Evolutionary conservation across 2,113 vertebrate genomes (phyloP), one percentile per base, ranked within the genome.

Genomic region (Cynopterus brachyotis): DNA sequence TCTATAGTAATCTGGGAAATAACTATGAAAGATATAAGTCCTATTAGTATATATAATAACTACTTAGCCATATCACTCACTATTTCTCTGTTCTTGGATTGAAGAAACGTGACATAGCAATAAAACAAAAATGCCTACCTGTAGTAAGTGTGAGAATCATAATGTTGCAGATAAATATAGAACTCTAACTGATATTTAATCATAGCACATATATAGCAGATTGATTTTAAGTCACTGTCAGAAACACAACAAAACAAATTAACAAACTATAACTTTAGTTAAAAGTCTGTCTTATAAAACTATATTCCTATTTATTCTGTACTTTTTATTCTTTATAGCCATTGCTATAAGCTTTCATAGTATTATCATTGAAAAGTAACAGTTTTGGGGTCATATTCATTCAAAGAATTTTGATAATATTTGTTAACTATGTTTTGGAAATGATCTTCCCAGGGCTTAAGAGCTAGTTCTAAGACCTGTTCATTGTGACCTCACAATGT

Each of bases 201-300:
- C 76, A 13, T 40, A 53, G 11, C 9, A 22, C 9, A 26, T 50
- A 75, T 78, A 70, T 57, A 82, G 28, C 37, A 95, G 24, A 37
- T 17, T 60, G 8, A 85, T 73, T 95, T 96, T 79, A 75, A 89
- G 22, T 76, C 6, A 37, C 83, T 95, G 4, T 94, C 53, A 76
- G 75, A 89, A 40, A 70, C 0, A 55, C 19, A 17, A 90, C 7
- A 50, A 83, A 35, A 64, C 20, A 80, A 82, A 62, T 47, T 89
- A 50, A 69, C 3, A 79, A 81, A 94, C 92, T 6, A 30, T 28
- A 78, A 64, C 12, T 73, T 94, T 15, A 69, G n/a, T 91, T 83
- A 20, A 73, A 73, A 82, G 4, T 80, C 1, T 87, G 5, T 64
- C 35, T 3, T 92, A 19, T 62, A 42, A 78, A 81, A 32, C 0